phyloP scores from a whole-genome alignment of 2,113 vertebrate species.

The Corvus cornix region DNA sequence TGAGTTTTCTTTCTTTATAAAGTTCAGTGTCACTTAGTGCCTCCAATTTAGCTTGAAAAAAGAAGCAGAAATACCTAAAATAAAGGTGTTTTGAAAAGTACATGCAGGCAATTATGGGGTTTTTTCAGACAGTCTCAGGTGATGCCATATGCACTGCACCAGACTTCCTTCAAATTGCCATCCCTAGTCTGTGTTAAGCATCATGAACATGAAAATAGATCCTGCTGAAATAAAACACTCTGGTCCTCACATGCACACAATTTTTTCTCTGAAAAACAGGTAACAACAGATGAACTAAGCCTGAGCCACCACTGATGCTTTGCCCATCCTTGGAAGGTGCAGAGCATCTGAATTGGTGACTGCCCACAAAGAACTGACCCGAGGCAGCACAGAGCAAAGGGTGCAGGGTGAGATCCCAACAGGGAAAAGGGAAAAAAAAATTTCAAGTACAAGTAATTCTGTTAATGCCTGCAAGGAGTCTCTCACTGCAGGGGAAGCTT shows the following conservation, averaged over 20 bases:
- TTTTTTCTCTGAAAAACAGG: background rate
- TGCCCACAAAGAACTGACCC: background rate
- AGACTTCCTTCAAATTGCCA: background rate
- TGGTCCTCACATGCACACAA: background rate
- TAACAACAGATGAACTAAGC: background rate
- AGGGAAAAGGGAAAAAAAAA: background rate
- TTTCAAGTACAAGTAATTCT: background rate
- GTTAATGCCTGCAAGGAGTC: background rate
- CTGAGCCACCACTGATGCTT: background rate
- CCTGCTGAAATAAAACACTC: background rate
- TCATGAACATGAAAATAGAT: background rate
- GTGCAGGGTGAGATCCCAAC: background rate
- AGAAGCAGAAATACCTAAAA: background rate
- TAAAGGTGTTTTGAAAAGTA: background rate
- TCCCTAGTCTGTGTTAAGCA: background rate
- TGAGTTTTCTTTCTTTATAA: background rate
- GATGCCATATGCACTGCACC: background rate
- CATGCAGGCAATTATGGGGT: rapidly evolving
- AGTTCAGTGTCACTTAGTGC: background rate
- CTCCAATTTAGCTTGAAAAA: background rate
- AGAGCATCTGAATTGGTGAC: background rate
- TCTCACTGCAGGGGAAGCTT: background rate
- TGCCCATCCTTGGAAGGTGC: background rate
- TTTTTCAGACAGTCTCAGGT: background rate
- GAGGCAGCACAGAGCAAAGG: background rate